These are phyloP conservation scores for Anorthoa munda DNA, from an alignment of 2,888 invertebrate species.

Conservation along the genomic window DNA sequence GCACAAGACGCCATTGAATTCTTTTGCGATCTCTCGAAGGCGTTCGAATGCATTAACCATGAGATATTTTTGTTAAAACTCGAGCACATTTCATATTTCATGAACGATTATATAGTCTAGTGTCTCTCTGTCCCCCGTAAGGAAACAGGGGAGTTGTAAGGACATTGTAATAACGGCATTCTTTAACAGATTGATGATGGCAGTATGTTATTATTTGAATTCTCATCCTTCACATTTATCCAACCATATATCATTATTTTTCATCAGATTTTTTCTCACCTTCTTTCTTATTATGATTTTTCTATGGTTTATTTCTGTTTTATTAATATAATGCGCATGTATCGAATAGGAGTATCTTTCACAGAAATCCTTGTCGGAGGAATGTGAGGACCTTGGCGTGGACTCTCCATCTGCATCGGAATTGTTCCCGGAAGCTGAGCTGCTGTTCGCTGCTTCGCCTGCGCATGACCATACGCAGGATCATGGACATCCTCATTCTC, in stretches of 20 bases:
- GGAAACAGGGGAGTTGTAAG: too few species aligned
- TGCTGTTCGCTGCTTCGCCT: constrained; percentile 93
- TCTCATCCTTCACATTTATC: too few species aligned
- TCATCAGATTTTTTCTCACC: background rate
- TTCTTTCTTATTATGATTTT: constrained; percentile 44
- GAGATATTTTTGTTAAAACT: too few species aligned
- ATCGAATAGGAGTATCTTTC: constrained; percentile 69
- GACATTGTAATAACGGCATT: too few species aligned
- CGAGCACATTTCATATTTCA: too few species aligned
- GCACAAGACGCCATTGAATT: too few species aligned
- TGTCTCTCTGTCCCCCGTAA: too few species aligned
- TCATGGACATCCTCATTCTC: constrained; percentile 73
- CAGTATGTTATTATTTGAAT: background rate
- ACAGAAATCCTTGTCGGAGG: constrained; percentile 94
- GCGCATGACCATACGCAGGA: constrained; percentile 92
- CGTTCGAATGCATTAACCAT: too few species aligned
- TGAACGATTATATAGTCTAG: too few species aligned
- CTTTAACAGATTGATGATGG: background rate
- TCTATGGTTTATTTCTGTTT: constrained; percentile 45
- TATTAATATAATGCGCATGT: constrained; percentile 53
- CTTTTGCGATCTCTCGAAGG: too few species aligned
- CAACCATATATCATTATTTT: background rate
- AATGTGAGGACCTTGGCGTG: constrained; percentile 95
- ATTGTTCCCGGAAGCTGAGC: constrained; percentile 94
- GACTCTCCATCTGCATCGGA: constrained; percentile 95